A percentile compares a stretch with the other conserved stretches of the same genome.
Evolutionary conservation across 2,888 invertebrate species (phyloP).

Genomic region (Sympetrum striolatum): DNA sequence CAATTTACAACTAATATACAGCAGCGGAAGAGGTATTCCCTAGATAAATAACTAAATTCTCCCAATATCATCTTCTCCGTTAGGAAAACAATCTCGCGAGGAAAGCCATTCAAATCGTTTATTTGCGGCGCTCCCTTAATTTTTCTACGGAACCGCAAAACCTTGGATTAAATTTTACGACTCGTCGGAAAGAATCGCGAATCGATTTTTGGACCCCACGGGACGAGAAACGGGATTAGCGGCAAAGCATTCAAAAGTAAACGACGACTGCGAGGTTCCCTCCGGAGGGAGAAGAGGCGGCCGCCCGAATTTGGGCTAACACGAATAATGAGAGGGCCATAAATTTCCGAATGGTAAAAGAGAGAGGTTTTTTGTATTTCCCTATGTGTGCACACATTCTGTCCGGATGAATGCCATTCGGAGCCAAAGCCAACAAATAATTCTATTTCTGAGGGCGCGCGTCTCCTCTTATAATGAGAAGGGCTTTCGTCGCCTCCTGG

Average conservation of each 20-base stretch:
- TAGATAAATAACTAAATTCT: not conserved
- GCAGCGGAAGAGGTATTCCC: too few species aligned
- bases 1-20: not conserved
- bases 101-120: not conserved
- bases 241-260: too few species aligned
- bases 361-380: not conserved
- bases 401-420: constrained; percentile 17
- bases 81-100: not conserved
- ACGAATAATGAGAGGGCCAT: constrained; percentile 15
- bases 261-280: not conserved
- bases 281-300: not conserved
- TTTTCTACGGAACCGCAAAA: not conserved
- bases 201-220: not conserved
- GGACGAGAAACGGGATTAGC: not conserved
- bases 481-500: constrained; percentile 21
- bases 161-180: not conserved
- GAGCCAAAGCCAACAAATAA: constrained; percentile 40
- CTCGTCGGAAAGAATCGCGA: not conserved
- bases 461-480: constrained; percentile 29
- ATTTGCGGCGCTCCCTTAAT: not conserved
- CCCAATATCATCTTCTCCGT: not conserved
- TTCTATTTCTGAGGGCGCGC: constrained; percentile 28
- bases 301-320: not conserved
- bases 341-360: constrained; percentile 3
- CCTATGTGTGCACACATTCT: constrained; percentile 18